Base-by-base conservation (phyloP, 2,113 vertebrate genomes). In the Grammomys dolichurus region DNA sequence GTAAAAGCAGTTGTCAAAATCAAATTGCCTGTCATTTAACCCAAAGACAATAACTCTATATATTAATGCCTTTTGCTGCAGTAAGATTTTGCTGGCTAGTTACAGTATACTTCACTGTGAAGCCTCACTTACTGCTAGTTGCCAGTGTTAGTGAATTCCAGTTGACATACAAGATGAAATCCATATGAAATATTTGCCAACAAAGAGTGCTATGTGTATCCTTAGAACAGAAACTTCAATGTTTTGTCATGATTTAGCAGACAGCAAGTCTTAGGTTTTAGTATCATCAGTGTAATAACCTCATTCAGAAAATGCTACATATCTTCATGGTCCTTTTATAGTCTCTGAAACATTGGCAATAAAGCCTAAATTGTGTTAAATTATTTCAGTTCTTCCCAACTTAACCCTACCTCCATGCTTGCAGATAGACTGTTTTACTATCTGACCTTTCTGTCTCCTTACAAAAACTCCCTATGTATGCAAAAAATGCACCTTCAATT, bases 171-270 rank as follows among this genome's bases (percentile, higher is more conserved):
- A 80, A 87, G 46, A 84, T 78, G 36, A 75, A 92, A 69, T 36
- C 19, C 46, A 56, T 16, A 28, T 81, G 69, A 87, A 43, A 86
- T 78, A 10, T 28, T 48, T 95, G 36, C 26, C 70, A 58, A 70
- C n/a, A 40, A 78, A 90, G 6, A 58, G 4, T 82, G 28, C 3
- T 13, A 20, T 31, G 7, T 54, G n/a, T 77, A 33, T 90, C 56
- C 40, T 84, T 43, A 84, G 56, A 84, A 40, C 5, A 72, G 75
- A 85, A 69, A 11, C 13, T 4, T 75, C 56, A 92, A 65, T 4
- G 14, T 96, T 76, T 88, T 24, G 60, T 65, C 31, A 51, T 69
- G 76, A 85, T 94, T 94, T 94, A 51, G 46, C n/a, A 85, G 76
- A 92, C 17, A 75, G 11, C 43, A 67, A 85, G 14, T 2, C 78